Conservation (phyloP, 2,113 vertebrate species). For the Eurypyga helias region DNA sequence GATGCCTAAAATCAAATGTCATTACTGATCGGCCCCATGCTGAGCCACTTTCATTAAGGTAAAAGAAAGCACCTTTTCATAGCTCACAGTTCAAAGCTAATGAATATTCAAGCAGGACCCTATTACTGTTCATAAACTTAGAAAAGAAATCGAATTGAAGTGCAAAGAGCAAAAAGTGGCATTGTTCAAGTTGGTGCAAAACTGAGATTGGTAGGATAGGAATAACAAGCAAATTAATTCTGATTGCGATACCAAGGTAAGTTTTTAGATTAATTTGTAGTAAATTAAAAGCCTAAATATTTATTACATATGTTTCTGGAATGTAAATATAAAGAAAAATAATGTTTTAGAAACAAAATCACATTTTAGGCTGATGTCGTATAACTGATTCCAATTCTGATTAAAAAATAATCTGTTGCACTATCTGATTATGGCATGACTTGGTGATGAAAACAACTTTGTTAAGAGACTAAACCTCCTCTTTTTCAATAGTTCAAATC, state of each 20-base stretch:
- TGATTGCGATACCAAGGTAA: slow-evolving; percentile 78
- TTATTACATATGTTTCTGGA: slow-evolving; percentile 70
- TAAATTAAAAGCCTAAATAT: slow-evolving; percentile 78
- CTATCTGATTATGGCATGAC: background rate
- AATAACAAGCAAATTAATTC: slow-evolving; percentile 85
- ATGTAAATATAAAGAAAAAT: slow-evolving; percentile 32
- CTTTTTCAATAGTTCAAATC: background rate
- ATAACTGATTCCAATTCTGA: background rate
- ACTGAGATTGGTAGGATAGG: slow-evolving; percentile 78
- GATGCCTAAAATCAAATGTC: slow-evolving; percentile 77
- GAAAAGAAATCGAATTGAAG: slow-evolving; percentile 88
- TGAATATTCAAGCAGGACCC: slow-evolving; percentile 86
- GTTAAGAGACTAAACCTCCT: background rate
- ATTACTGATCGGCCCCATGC: slow-evolving; percentile 77
- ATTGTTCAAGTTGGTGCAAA: slow-evolving; percentile 78
- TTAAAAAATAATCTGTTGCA: background rate
- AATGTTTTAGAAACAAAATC: background rate
- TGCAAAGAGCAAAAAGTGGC: slow-evolving; percentile 83
- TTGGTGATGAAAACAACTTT: background rate
- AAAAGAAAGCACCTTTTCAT: slow-evolving; percentile 79
- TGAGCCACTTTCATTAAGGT: slow-evolving; percentile 78
- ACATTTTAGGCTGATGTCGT: background rate
- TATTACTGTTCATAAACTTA: slow-evolving; percentile 84
- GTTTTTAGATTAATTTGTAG: slow-evolving; percentile 74
- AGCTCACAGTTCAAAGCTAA: slow-evolving; percentile 75